Percentiles rank a stretch among this genome's conserved stretches.
These are phyloP conservation scores for Trichogramma pretiosum DNA, from an alignment of 1,140 invertebrate species.

Conservation along the genomic window DNA sequence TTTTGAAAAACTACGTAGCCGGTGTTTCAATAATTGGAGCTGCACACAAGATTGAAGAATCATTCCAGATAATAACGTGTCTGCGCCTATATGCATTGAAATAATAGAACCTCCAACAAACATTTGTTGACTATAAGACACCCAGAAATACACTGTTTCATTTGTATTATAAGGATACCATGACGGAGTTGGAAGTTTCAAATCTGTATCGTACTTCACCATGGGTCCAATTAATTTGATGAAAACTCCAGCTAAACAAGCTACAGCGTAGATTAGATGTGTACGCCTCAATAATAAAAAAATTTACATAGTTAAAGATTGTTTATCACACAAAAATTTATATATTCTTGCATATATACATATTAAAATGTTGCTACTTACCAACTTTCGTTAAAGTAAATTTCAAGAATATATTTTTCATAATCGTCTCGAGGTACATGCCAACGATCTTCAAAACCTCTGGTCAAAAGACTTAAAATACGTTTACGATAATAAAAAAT, in stretches of 20 bases:
- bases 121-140: background rate
- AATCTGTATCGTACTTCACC: background rate
- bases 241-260: background rate
- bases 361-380: no score
- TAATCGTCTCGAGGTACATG: background rate
- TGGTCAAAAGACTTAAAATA: background rate
- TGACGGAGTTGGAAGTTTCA: background rate
- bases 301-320: background rate
- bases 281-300: background rate
- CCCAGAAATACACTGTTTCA: background rate
- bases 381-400: background rate
- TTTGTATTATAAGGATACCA: conserved; percentile 2
- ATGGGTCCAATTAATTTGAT: conserved; percentile 2
- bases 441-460: background rate
- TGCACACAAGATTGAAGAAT: background rate
- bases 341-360: background rate
- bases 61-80: conserved; percentile 2
- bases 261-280: background rate
- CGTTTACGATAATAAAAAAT: background rate
- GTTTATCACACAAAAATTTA: background rate
- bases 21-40: conserved; percentile 6
- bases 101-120: background rate
- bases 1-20: background rate
- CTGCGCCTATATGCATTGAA: background rate
- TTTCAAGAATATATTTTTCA: conserved; percentile 5